phyloP scores from a whole-genome alignment of 2,113 vertebrate genomes.

The Desmodus rotundus region DNA sequence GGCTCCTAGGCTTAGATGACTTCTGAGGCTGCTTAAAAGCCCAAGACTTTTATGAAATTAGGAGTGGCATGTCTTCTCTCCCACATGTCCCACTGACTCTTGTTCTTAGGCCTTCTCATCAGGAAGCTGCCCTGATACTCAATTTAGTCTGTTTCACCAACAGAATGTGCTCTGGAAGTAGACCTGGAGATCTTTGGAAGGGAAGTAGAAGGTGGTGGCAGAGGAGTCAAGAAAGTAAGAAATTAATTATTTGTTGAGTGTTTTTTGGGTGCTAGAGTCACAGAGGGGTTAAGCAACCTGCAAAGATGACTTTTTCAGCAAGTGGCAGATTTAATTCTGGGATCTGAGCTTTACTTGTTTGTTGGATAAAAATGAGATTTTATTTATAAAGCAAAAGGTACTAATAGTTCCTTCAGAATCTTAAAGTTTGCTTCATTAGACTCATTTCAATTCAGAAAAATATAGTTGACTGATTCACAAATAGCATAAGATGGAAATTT shows the following conservation, averaged over 20 bases:
- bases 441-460: conserved; percentile 29
- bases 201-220: background rate
- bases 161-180: background rate
- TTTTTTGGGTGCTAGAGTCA: conserved; percentile 10
- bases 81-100: background rate
- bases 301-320: background rate
- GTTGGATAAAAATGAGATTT: conserved; percentile 10
- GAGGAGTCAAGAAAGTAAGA: background rate
- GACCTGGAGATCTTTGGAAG: background rate
- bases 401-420: background rate
- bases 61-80: background rate
- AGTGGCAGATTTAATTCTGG: background rate
- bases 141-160: background rate
- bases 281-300: background rate
- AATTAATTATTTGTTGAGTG: background rate
- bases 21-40: background rate
- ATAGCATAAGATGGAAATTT: background rate
- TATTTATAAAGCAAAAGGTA: conserved; percentile 27
- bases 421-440: conserved; percentile 8
- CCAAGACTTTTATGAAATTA: conserved; percentile 3
- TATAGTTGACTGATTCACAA: background rate
- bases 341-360: background rate
- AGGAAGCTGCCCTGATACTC: background rate
- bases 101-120: background rate
- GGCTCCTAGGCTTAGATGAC: background rate